These are phyloP conservation scores for Hapalemur alaotrensis DNA, from an alignment of 2,797 vertebrate species.

Conservation along the genomic window DNA sequence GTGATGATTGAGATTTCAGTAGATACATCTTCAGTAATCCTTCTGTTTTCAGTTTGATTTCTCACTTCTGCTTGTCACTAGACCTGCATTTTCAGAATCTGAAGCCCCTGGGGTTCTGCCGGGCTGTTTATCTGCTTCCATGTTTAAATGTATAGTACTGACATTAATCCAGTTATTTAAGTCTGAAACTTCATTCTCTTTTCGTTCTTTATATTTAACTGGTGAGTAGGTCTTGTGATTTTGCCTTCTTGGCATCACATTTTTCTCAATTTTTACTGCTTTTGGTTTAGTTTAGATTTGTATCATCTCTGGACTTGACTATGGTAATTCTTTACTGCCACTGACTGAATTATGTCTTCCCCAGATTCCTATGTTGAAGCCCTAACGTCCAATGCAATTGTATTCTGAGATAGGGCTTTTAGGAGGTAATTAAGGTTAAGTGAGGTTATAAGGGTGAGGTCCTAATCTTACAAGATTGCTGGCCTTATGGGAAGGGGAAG, in stretches of 20 bases:
- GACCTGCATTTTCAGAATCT: neutral
- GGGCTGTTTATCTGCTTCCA: neutral
- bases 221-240: neutral
- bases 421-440: neutral
- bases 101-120: neutral
- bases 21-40: neutral
- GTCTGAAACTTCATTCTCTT: neutral
- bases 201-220: neutral
- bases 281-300: neutral
- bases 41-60: neutral
- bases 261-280: neutral
- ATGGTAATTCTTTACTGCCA: neutral
- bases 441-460: neutral
- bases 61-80: neutral
- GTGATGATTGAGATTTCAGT: neutral
- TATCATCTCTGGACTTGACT: neutral
- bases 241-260: neutral
- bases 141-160: neutral
- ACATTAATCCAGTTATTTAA: neutral
- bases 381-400: neutral
- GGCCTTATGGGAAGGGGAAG: neutral
- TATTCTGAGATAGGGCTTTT: constrained; percentile 8
- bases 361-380: neutral
- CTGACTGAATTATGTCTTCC: neutral
- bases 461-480: neutral